Evolutionary conservation across 1,140 invertebrate genomes (phyloP).

Genomic region (Eumaeus atala): DNA sequence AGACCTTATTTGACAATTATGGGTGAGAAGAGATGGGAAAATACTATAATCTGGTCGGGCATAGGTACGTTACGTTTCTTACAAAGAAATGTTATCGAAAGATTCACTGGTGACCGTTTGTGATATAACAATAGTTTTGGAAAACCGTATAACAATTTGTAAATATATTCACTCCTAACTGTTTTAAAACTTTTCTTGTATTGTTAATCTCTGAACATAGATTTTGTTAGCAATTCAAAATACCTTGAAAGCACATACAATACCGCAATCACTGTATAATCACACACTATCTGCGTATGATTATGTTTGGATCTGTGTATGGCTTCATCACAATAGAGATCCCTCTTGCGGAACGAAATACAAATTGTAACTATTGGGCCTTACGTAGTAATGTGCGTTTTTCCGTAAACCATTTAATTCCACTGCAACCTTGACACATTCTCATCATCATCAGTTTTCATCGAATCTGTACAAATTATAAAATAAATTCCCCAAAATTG

Average conservation of each 20-base stretch:
- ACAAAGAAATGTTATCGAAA: too few relatives aligned
- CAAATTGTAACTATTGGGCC: slow-evolving; percentile 36
- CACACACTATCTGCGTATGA: slow-evolving; percentile 14
- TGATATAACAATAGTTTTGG: too few relatives aligned
- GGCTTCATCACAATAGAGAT: slow-evolving; percentile 43
- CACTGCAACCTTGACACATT: not conserved
- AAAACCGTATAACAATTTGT: too few relatives aligned
- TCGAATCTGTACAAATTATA: too few relatives aligned
- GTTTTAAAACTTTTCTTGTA: too few relatives aligned
- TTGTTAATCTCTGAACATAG: not conserved
- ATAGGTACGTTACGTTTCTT: too few relatives aligned
- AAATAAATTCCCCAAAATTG: too few relatives aligned
- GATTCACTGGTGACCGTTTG: too few relatives aligned
- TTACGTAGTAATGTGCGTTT: not conserved
- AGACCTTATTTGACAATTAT: too few relatives aligned
- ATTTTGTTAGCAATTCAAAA: slow-evolving; percentile 5
- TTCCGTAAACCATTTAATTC: not conserved
- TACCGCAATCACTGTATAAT: slow-evolving; percentile 14
- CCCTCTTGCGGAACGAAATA: slow-evolving; percentile 42
- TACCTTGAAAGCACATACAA: slow-evolving; percentile 18
- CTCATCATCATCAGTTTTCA: not conserved
- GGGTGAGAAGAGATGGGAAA: too few relatives aligned
- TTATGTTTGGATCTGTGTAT: slow-evolving; percentile 11
- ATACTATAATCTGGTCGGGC: too few relatives aligned
- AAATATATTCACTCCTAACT: too few relatives aligned